Conservation (phyloP, 1,140 invertebrate species). For the Onthophagus taurus region DNA sequence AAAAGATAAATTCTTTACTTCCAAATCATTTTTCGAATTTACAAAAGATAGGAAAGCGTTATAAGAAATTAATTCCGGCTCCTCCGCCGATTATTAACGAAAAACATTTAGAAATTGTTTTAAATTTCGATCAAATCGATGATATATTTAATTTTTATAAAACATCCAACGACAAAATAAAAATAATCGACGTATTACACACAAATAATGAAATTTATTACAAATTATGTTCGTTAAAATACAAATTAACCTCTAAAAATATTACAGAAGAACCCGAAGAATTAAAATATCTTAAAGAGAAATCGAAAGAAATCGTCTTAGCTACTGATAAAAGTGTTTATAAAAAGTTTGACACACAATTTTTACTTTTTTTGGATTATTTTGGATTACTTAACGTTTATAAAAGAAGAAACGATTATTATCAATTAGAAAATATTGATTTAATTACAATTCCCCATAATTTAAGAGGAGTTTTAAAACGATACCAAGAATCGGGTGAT, state of each 20-base stretch:
- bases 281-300: constrained; percentile 5
- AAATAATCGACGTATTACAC: constrained; percentile 9
- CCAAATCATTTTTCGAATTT: constrained; percentile 22
- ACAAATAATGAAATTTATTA: constrained; percentile 9
- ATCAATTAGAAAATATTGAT: constrained; percentile 1
- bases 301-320: constrained; percentile 5
- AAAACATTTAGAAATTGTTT: constrained; percentile 12
- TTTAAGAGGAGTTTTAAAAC: constrained; percentile 11
- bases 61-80: constrained; percentile 22
- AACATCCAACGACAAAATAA: constrained; percentile 6
- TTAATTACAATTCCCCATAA: constrained; percentile 9
- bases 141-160: constrained; percentile 16
- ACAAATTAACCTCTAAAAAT: constrained; percentile 15
- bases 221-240: constrained; percentile 15
- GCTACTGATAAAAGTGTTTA: not conserved
- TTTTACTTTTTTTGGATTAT: constrained; percentile 22
- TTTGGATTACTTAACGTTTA: constrained; percentile 11
- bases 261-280: constrained; percentile 12
- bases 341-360: constrained; percentile 8
- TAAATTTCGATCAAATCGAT: constrained; percentile 14
- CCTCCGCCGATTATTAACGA: constrained; percentile 21
- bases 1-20: constrained; percentile 21
- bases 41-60: constrained; percentile 27
- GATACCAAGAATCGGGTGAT: constrained; percentile 13
- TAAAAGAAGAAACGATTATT: constrained; percentile 7